These are phyloP conservation scores for Gymnoscelis rufifasciata DNA, from an alignment of 2,888 invertebrate genomes.

Conservation along the genomic window DNA sequence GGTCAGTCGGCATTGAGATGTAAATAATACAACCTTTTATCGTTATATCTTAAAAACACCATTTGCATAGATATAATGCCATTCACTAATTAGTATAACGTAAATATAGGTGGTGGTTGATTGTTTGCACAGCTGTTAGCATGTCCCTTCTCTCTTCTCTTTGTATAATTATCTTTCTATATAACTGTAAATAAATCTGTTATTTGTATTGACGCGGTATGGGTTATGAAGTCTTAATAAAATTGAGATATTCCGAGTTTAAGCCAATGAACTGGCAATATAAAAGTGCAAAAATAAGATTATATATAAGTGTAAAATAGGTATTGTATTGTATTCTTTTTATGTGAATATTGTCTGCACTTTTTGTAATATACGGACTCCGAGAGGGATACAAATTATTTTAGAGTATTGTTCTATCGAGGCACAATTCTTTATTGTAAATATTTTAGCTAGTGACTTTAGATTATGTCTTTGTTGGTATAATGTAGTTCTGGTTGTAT, in stretches of 20 bases:
- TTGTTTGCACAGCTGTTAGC: constrained; percentile 44
- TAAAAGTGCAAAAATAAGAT: constrained; percentile 75
- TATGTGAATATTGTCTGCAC: constrained; percentile 74
- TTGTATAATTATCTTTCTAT: constrained; percentile 60
- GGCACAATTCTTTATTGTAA: constrained; percentile 76
- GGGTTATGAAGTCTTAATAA: constrained; percentile 73
- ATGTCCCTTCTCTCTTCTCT: constrained; percentile 31
- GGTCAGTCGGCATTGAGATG: constrained; percentile 24
- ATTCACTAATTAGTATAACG: constrained; percentile 24
- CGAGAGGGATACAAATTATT: constrained; percentile 59
- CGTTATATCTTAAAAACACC: constrained; percentile 27
- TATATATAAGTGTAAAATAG: constrained; percentile 69
- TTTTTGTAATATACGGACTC: constrained; percentile 68
- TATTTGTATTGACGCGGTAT: constrained; percentile 56
- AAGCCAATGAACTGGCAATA: constrained; percentile 73
- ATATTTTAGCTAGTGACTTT: constrained; percentile 67
- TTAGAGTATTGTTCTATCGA: constrained; percentile 60
- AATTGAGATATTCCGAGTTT: constrained; percentile 78
- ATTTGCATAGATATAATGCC: constrained; percentile 28
- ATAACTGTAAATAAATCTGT: constrained; percentile 65
- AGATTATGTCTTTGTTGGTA: constrained; percentile 55
- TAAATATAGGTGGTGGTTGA: constrained; percentile 33
- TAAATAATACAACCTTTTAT: constrained; percentile 23
- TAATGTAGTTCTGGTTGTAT: constrained; percentile 43
- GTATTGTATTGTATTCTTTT: constrained; percentile 64